Evolutionary conservation across 2,888 invertebrate species (phyloP).

Genomic region (Laspeyria flexula): DNA sequence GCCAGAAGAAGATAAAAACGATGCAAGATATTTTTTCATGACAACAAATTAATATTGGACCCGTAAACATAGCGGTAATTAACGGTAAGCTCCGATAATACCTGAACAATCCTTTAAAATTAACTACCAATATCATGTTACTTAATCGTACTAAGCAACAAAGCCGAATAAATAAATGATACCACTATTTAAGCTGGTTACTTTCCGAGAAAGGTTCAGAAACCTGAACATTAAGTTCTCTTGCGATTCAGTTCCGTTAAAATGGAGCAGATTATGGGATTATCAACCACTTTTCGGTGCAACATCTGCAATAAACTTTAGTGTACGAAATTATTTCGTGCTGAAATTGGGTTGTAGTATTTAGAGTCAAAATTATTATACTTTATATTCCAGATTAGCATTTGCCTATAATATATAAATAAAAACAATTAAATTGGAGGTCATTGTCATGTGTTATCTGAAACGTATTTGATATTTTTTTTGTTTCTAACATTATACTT

Average conservation of each 20-base stretch:
- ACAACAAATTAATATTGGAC: no score
- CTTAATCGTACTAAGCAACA: neutral
- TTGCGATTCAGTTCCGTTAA: constrained; percentile 12
- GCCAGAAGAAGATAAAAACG: no score
- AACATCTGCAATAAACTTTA: constrained; percentile 9
- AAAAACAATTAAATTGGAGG: no score
- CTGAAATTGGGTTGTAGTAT: neutral
- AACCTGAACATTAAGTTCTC: constrained; percentile 13
- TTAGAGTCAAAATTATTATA: neutral
- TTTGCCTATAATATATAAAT: no score
- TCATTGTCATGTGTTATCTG: no score
- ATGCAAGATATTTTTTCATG: no score
- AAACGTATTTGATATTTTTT: no score
- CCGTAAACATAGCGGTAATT: no score
- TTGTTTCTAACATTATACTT: no score
- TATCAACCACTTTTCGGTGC: constrained; percentile 18
- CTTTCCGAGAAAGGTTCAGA: constrained; percentile 3
- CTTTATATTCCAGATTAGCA: no score
- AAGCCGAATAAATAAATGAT: constrained; percentile 11
- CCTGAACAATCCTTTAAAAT: no score
- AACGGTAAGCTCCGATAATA: no score
- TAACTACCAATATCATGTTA: neutral
- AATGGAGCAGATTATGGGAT: constrained; percentile 22
- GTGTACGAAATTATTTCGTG: neutral
- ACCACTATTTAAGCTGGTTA: constrained; percentile 2